These are phyloP conservation scores for Metellina segmentata DNA, from an alignment of 2,888 invertebrate species.

Conservation along the genomic window DNA sequence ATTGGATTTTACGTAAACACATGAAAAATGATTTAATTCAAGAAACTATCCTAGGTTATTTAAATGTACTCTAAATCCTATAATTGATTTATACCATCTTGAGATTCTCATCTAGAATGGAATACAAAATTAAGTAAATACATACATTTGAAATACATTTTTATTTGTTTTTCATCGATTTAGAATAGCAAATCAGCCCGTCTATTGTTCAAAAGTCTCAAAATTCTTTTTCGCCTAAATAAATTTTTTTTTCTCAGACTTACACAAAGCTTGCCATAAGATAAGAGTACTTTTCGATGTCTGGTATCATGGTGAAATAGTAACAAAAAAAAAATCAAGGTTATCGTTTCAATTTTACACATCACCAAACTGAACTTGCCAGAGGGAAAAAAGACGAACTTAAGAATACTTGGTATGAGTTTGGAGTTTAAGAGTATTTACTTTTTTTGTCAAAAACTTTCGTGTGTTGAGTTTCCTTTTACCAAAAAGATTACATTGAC, in stretches of 20 bases:
- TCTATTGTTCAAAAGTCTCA: background rate
- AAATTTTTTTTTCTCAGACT: background rate
- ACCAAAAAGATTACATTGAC: too few species aligned
- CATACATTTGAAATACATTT: background rate
- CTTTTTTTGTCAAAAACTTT: background rate
- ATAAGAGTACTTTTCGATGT: background rate
- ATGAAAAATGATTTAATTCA: too few species aligned
- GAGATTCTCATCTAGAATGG: background rate
- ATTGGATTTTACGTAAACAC: too few species aligned
- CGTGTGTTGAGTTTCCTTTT: background rate
- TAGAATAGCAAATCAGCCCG: background rate
- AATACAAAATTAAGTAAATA: background rate
- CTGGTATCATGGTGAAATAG: background rate
- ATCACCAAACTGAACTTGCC: background rate
- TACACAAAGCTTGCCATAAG: background rate
- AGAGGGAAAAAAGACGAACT: background rate
- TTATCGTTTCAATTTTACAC: background rate
- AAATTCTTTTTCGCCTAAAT: background rate
- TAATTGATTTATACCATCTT: background rate
- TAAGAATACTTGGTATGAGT: background rate
- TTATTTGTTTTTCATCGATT: background rate
- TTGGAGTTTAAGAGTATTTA: background rate
- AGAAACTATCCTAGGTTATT: too few species aligned
- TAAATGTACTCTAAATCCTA: background rate
- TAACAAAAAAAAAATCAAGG: background rate